Conservation (phyloP, 2,797 vertebrate genomes). For the Agapornis canus region DNA sequence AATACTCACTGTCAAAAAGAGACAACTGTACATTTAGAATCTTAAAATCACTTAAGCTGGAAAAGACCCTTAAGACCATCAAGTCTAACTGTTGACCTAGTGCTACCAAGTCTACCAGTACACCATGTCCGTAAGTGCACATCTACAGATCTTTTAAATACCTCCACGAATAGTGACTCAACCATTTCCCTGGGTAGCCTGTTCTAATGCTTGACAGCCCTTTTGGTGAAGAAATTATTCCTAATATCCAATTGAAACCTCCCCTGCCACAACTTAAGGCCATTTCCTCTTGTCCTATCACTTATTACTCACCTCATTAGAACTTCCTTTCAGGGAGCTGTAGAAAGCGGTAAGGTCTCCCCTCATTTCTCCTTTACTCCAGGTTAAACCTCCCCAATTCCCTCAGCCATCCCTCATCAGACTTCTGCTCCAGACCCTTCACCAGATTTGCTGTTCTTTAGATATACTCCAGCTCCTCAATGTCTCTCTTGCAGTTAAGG, state of each 20-base stretch:
- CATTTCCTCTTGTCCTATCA: not conserved
- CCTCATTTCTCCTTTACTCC: not conserved
- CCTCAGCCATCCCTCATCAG: accelerated
- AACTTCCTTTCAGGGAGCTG: not conserved
- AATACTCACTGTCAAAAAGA: not conserved
- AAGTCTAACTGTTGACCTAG: accelerated
- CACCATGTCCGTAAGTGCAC: not conserved
- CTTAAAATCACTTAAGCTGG: not conserved
- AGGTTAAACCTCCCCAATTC: not conserved
- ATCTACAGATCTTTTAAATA: not conserved
- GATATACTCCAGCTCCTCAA: accelerated
- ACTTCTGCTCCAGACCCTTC: not conserved
- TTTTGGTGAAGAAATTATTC: not conserved
- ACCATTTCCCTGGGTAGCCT: not conserved
- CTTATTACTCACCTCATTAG: accelerated
- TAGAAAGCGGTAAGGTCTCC: accelerated
- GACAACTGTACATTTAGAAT: not conserved
- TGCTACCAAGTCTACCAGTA: not conserved
- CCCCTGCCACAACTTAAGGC: accelerated
- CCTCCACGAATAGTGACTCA: not conserved
- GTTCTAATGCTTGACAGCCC: not conserved
- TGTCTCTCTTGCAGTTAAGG: not conserved
- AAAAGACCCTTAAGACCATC: not conserved
- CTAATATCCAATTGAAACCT: not conserved
- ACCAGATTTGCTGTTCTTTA: accelerated